Evolutionary conservation across 2,888 invertebrate species (phyloP).

Genomic region (Drosophila cognata): DNA sequence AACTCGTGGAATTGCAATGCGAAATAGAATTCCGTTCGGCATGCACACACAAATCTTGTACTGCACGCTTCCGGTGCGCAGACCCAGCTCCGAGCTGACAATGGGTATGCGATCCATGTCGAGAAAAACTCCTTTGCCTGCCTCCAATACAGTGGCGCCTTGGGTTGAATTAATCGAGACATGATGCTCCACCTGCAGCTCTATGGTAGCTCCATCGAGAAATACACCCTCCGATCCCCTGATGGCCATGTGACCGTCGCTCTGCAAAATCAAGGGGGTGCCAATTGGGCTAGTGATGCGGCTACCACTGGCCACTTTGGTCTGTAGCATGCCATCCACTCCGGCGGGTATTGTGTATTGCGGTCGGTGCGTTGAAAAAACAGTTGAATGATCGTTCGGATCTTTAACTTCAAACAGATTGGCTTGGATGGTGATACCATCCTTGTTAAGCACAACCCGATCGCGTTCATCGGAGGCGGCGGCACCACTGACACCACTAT

Average conservation of each 20-base stretch:
- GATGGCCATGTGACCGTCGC: slow-evolving; percentile 88
- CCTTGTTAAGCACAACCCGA: slow-evolving; percentile 87
- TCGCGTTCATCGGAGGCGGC: slow-evolving; percentile 57
- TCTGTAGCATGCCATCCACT: slow-evolving; percentile 87
- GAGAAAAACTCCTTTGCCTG: slow-evolving; percentile 89
- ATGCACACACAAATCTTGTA: slow-evolving; percentile 96
- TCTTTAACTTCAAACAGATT: slow-evolving; percentile 90
- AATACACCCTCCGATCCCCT: slow-evolving; percentile 92
- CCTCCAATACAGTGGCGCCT: slow-evolving; percentile 89
- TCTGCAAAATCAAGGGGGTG: slow-evolving; percentile 88
- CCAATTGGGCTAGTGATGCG: slow-evolving; percentile 91
- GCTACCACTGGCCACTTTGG: slow-evolving; percentile 89
- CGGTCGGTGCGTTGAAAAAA: slow-evolving; percentile 92
- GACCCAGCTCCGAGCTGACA: slow-evolving; percentile 86
- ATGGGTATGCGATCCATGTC: slow-evolving; percentile 90
- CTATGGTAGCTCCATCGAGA: slow-evolving; percentile 90
- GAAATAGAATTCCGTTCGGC: slow-evolving; percentile 94
- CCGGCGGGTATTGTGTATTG: slow-evolving; percentile 90
- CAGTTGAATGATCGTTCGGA: slow-evolving; percentile 87
- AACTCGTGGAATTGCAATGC: slow-evolving; percentile 89
- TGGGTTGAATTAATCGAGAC: slow-evolving; percentile 92
- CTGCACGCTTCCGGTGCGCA: slow-evolving; percentile 86
- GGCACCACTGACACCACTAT: slow-evolving; percentile 62
- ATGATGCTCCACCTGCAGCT: slow-evolving; percentile 92
- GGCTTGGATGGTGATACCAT: slow-evolving; percentile 89